phyloP scores from a whole-genome alignment of 2,113 vertebrate genomes.

The Hydrochoerus hydrochaeris region DNA sequence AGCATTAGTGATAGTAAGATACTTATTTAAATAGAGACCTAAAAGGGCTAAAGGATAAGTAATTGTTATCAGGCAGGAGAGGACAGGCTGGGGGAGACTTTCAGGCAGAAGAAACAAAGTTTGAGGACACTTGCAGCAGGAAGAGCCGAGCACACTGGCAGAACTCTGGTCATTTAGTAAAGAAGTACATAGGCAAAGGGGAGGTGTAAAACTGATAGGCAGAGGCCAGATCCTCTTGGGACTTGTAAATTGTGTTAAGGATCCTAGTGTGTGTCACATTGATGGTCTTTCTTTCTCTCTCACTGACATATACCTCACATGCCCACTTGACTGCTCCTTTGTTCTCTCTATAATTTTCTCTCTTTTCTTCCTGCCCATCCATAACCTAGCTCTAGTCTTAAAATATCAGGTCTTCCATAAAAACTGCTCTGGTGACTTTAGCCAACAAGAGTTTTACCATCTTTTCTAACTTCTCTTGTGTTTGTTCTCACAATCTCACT shows the following conservation, averaged over 20 bases:
- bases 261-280: rapidly evolving
- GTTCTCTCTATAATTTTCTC: not conserved
- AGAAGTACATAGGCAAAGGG: not conserved
- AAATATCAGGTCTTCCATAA: not conserved
- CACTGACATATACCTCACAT: too few species aligned
- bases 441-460: not conserved
- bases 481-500: not conserved
- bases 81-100: not conserved
- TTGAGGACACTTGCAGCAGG: not conserved
- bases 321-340: not conserved
- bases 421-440: not conserved
- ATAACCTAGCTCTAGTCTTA: not conserved
- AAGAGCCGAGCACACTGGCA: not conserved
- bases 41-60: not conserved
- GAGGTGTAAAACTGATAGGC: not conserved
- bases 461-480: not conserved
- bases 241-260: not conserved
- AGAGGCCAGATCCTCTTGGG: not conserved
- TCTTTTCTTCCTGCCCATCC: not conserved
- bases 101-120: not conserved
- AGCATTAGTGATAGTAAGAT: not conserved
- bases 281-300: not conserved
- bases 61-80: not conserved
- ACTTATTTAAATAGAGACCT: not conserved
- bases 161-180: not conserved